Evolutionary conservation across 2,113 vertebrate genomes (phyloP).

Genomic region (Nesoenas mayeri): DNA sequence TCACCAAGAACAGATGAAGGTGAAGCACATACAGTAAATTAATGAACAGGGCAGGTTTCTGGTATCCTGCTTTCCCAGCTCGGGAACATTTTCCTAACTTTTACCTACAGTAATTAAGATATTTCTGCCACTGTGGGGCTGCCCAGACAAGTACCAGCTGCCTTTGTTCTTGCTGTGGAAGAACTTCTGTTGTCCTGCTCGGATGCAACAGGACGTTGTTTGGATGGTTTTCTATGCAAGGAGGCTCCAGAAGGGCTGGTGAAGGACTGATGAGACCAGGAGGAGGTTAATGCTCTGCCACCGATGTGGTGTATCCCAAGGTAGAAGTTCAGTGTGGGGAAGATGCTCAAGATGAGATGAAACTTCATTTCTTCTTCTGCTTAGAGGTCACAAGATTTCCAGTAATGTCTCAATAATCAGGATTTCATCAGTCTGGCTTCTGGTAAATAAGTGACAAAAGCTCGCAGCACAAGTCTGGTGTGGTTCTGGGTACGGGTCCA

Average conservation of each 20-base stretch:
- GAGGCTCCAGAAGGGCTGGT: neutral
- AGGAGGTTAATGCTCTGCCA: neutral
- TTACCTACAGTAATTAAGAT: fast-evolving
- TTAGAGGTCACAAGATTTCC: neutral
- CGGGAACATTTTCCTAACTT: neutral
- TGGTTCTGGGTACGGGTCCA: neutral
- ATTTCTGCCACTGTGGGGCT: neutral
- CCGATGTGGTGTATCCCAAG: fast-evolving
- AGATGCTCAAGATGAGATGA: neutral
- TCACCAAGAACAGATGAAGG: neutral
- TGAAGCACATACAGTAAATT: neutral
- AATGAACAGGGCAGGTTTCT: neutral
- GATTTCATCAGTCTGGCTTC: neutral
- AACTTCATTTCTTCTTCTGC: neutral
- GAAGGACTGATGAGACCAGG: neutral
- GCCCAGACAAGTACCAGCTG: too few species aligned
- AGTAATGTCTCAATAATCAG: neutral
- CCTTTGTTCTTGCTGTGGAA: neutral
- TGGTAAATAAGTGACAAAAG: neutral
- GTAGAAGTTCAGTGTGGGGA: neutral
- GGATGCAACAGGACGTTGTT: neutral
- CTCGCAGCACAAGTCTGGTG: neutral
- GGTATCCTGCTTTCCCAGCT: neutral
- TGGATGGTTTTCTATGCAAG: neutral
- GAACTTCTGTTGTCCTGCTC: neutral